These are phyloP conservation scores for Bursaphelenchus mucronatus DNA, from an alignment of 1,140 invertebrate species.

Conservation along the genomic window DNA sequence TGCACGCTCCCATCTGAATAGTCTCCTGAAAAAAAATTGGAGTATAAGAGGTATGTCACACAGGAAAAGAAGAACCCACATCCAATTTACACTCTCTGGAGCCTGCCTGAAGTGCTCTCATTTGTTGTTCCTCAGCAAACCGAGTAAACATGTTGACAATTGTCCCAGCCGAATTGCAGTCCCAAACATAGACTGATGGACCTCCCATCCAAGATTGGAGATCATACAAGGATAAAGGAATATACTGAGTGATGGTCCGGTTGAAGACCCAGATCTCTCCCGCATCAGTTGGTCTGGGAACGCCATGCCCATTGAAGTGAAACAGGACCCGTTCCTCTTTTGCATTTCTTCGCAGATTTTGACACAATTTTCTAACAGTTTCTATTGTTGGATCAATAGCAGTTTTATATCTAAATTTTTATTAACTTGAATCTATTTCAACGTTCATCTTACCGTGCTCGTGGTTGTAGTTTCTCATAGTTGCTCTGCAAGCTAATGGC, in stretches of 20 bases:
- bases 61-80: constrained; percentile 9
- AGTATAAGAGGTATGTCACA: neutral
- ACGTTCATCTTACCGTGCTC: constrained; percentile 67
- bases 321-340: constrained; percentile 98
- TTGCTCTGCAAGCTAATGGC: constrained; percentile 86
- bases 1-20: constrained; percentile 91
- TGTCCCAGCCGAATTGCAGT: constrained; percentile 94
- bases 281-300: constrained; percentile 89
- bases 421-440: constrained; percentile 1
- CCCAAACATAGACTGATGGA: constrained; percentile 97
- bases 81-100: constrained; percentile 16
- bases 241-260: constrained; percentile 78
- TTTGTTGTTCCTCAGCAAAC: constrained; percentile 50
- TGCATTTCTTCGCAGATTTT: constrained; percentile 87
- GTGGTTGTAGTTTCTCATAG: constrained; percentile 88
- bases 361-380: constrained; percentile 94
- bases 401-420: constrained; percentile 75
- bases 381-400: constrained; percentile 93
- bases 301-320: constrained; percentile 99
- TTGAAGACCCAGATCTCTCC: constrained; percentile 99
- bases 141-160: constrained; percentile 63
- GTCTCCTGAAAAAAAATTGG: constrained; percentile 72
- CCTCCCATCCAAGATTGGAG: constrained; percentile 97
- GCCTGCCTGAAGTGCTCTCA: neutral
- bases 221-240: constrained; percentile 94